A percentile compares a stretch with the other conserved stretches of the same genome.
These are phyloP conservation scores for Caenorhabditis afra DNA, from an alignment of 2,888 invertebrate genomes.

Conservation along the genomic window DNA sequence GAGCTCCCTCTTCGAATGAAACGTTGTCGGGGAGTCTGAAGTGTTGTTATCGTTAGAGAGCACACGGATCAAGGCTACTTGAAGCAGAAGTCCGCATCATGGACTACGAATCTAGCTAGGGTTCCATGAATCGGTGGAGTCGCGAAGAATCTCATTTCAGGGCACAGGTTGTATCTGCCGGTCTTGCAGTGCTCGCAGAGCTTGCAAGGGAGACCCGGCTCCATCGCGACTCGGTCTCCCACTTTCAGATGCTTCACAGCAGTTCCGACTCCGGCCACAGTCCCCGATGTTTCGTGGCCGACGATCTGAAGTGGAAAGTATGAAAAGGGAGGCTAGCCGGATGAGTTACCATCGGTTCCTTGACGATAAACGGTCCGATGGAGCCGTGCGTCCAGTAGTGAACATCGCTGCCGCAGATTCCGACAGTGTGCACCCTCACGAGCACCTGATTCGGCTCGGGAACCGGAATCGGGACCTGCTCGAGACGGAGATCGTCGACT, in stretches of 20 bases:
- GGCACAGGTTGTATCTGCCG: slow-evolving; percentile 93
- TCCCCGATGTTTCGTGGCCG: slow-evolving; percentile 90
- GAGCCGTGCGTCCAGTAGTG: slow-evolving; percentile 91
- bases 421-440: slow-evolving; percentile 88
- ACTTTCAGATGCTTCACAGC: slow-evolving; percentile 80
- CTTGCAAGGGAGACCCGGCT: slow-evolving; percentile 90
- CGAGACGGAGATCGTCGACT: slow-evolving; percentile 66
- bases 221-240: slow-evolving; percentile 74
- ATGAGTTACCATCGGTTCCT: slow-evolving; percentile 56
- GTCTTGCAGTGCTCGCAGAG: slow-evolving; percentile 89
- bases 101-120: slow-evolving; percentile 89
- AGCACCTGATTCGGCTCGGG: slow-evolving; percentile 60
- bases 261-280: slow-evolving; percentile 86
- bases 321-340: not conserved
- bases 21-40: slow-evolving; percentile 91
- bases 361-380: slow-evolving; percentile 91
- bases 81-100: slow-evolving; percentile 85
- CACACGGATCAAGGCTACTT: slow-evolving; percentile 80
- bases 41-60: not conserved
- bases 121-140: slow-evolving; percentile 95
- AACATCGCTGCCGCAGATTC: slow-evolving; percentile 96
- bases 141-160: slow-evolving; percentile 92
- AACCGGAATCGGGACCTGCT: slow-evolving; percentile 64
- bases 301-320: slow-evolving; percentile 87
- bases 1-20: slow-evolving; percentile 92